phyloP scores from a whole-genome alignment of 2,888 invertebrate genomes.

The Zhengitettix transpicula region DNA sequence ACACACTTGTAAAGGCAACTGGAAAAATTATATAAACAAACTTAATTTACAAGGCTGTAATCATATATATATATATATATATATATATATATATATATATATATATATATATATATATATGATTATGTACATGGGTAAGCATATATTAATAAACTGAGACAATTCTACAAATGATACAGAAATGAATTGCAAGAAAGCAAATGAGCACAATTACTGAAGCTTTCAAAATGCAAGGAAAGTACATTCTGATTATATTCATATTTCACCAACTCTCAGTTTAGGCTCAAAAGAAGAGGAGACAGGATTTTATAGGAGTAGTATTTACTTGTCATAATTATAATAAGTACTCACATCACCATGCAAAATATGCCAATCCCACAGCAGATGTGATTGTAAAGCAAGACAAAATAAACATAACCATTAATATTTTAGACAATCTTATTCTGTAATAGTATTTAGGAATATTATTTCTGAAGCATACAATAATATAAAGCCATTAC shows the following conservation, averaged over 20 bases:
- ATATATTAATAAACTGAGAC: neutral
- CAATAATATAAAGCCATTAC: too few relatives aligned
- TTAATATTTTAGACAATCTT: neutral
- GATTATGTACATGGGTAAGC: too few relatives aligned
- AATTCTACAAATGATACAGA: neutral
- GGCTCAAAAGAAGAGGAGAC: too few relatives aligned
- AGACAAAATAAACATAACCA: slow-evolving; percentile 9
- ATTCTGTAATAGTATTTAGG: neutral
- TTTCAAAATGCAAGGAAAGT: too few relatives aligned
- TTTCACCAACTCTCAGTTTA: too few relatives aligned
- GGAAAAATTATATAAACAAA: neutral
- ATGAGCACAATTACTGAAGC: neutral
- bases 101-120: neutral
- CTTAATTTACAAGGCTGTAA: neutral
- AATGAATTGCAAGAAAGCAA: neutral
- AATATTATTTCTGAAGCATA: neutral
- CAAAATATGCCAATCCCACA: slow-evolving; percentile 12
- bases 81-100: neutral
- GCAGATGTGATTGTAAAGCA: slow-evolving; percentile 10
- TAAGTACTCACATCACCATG: slow-evolving; percentile 17
- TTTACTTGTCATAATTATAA: too few relatives aligned
- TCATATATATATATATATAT: neutral
- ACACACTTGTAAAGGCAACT: neutral
- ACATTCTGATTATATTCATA: too few relatives aligned
- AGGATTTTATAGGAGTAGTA: too few relatives aligned